Evolutionary conservation across 2,888 invertebrate genomes (phyloP).

Genomic region (Drosophila percnosoma): DNA sequence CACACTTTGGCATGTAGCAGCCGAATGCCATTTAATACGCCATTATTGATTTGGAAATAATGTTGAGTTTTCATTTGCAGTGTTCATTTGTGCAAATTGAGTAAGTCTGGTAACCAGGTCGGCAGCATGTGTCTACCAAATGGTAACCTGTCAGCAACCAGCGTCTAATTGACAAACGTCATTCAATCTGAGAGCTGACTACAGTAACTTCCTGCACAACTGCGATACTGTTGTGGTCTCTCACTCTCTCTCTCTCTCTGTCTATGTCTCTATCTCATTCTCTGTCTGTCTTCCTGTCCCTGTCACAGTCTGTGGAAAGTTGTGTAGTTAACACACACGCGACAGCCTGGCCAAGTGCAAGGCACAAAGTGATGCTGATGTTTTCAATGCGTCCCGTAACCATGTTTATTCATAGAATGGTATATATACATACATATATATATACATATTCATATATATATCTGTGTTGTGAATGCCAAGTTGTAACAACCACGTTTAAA

Average conservation of each 20-base stretch:
- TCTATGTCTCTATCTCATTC: background rate
- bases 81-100: slow-evolving; percentile 35
- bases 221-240: background rate
- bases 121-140: slow-evolving; percentile 2
- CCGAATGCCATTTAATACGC: background rate
- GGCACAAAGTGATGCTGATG: slow-evolving; percentile 46
- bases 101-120: slow-evolving; percentile 31
- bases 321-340: slow-evolving; percentile 13
- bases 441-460: no score
- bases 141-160: slow-evolving; percentile 37
- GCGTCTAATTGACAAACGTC: slow-evolving; percentile 68
- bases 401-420: background rate
- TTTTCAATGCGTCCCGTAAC: slow-evolving; percentile 22
- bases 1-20: background rate
- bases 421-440: no score
- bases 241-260: background rate
- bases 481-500: background rate
- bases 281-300: background rate
- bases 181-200: slow-evolving; percentile 37
- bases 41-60: slow-evolving; percentile 9
- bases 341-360: slow-evolving; percentile 52
- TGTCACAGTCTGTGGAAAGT: slow-evolving; percentile 7
- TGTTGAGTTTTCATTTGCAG: slow-evolving; percentile 43
- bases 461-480: background rate
- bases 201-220: slow-evolving; percentile 25